Base-by-base conservation (phyloP, 2,888 invertebrate genomes). In the Athalia circularis region DNA sequence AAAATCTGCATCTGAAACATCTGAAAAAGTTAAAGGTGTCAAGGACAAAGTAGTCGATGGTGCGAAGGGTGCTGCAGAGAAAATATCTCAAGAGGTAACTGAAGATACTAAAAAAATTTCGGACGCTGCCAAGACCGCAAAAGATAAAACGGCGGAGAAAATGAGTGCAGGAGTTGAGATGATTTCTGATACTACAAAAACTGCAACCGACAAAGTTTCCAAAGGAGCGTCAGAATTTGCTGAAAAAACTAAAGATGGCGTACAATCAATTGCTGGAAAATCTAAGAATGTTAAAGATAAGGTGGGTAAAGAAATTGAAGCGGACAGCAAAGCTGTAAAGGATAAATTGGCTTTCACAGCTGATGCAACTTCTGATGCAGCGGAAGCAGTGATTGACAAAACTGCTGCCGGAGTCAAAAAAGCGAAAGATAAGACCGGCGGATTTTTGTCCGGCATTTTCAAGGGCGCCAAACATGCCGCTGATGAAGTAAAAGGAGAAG, bases 41-140 rank as follows among this genome's bases (percentile, higher is more conserved):
- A 86, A 86, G 79, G 86, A 86, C 5, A 88, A 87, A 62, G 79
- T 5, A 65, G 84, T 11, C 83, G 87, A 13, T 87, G 83, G 85
- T 54, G 82, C 84, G 0, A 88, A 86, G 77, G 65, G 82, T 1
- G 86, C 82, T 3, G 79, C 79, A 50, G 86, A 85, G 6, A 83
- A 84, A 50, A 67, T 80, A 29, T 29, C 29, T 2, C 29, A 29
- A 29, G 29, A 29, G 2, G 29, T 29, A 29, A 29, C 64, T 13
- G 77, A 80, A 48, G 79, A 79, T 9, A 61, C 77, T 7, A 70
- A 77, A 43, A 80, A 76, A 7, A 48, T 79, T 11, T 68, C 57
- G 5, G 67, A 79, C n/a, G n/a, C 62, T 6, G 52, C 75, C 0
- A 76, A 78, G 61, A 74, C 65, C 0, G 77, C 74, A 52, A 79